Evolutionary conservation across 2,888 invertebrate species (phyloP).

Genomic region (Lasioglossum villosulum): DNA sequence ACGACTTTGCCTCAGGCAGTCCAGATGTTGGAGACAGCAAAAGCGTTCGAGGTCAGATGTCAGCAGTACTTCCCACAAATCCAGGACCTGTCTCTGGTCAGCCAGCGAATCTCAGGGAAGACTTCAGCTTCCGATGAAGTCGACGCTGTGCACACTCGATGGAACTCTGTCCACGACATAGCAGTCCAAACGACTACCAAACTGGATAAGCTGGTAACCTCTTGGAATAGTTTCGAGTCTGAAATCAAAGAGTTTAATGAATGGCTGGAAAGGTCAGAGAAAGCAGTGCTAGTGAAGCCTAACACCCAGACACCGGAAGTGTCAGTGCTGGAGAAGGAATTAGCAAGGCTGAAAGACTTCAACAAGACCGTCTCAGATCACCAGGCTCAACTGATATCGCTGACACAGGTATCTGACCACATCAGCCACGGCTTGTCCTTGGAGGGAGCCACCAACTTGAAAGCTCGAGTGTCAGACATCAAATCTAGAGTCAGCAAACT

Average conservation of each 20-base stretch:
- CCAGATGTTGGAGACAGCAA: slow-evolving; percentile 90
- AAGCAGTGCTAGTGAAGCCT: slow-evolving; percentile 86
- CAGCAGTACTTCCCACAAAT: slow-evolving; percentile 91
- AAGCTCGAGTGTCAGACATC: slow-evolving; percentile 90
- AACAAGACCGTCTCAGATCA: slow-evolving; percentile 94
- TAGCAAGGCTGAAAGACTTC: slow-evolving; percentile 91
- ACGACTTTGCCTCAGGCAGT: slow-evolving; percentile 92
- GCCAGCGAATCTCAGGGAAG: slow-evolving; percentile 91
- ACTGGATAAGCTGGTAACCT: slow-evolving; percentile 91
- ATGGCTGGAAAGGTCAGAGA: slow-evolving; percentile 91
- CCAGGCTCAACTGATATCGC: slow-evolving; percentile 91
- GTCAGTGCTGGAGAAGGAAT: slow-evolving; percentile 91
- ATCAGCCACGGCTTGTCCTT: slow-evolving; percentile 91
- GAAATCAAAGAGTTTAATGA: slow-evolving; percentile 91
- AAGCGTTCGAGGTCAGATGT: slow-evolving; percentile 91
- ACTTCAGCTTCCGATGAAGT: slow-evolving; percentile 93
- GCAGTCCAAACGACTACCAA: slow-evolving; percentile 92
- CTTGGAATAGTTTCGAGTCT: slow-evolving; percentile 93
- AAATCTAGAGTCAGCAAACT: slow-evolving; percentile 91
- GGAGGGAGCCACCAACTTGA: slow-evolving; percentile 90
- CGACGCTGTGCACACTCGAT: slow-evolving; percentile 92
- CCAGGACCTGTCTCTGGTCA: slow-evolving; percentile 90
- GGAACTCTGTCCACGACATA: slow-evolving; percentile 93
- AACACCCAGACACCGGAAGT: slow-evolving; percentile 89
- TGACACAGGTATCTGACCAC: slow-evolving; percentile 92